Conservation (phyloP, 2,888 invertebrate species). For the Stenolophus ochropezus region DNA sequence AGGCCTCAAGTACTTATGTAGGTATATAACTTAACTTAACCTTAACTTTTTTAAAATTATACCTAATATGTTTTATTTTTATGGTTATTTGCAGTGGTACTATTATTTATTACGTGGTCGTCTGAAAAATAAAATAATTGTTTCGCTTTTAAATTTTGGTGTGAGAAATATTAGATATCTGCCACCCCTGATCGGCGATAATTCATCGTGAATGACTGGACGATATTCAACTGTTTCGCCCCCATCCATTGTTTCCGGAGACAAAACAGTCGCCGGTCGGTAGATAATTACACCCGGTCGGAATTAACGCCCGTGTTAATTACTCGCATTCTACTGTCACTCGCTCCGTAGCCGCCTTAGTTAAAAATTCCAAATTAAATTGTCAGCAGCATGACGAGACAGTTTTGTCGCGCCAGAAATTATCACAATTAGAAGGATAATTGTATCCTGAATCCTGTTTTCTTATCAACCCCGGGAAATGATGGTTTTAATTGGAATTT, state of each 20-base stretch:
- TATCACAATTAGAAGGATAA: conserved; percentile 43
- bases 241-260: conserved; percentile 48
- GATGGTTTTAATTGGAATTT: conserved; percentile 30
- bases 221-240: conserved; percentile 43
- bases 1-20: too few relatives aligned
- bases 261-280: conserved; percentile 42
- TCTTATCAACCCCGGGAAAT: background rate
- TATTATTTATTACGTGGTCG: too few relatives aligned
- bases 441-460: conserved; percentile 39
- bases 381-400: conserved; percentile 52
- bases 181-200: conserved; percentile 27
- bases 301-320: conserved; percentile 47
- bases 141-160: too few relatives aligned
- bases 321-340: conserved; percentile 52
- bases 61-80: too few relatives aligned
- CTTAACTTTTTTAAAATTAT: too few relatives aligned
- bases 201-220: conserved; percentile 35
- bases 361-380: conserved; percentile 57
- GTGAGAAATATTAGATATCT: background rate
- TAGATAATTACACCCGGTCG: conserved; percentile 43
- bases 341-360: conserved; percentile 42
- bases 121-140: too few relatives aligned
- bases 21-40: too few relatives aligned
- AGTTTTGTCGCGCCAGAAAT: conserved; percentile 22
- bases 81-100: too few relatives aligned